Evolutionary conservation across 2,888 invertebrate species (phyloP).

Genomic region (Drosophila subsilvestris): DNA sequence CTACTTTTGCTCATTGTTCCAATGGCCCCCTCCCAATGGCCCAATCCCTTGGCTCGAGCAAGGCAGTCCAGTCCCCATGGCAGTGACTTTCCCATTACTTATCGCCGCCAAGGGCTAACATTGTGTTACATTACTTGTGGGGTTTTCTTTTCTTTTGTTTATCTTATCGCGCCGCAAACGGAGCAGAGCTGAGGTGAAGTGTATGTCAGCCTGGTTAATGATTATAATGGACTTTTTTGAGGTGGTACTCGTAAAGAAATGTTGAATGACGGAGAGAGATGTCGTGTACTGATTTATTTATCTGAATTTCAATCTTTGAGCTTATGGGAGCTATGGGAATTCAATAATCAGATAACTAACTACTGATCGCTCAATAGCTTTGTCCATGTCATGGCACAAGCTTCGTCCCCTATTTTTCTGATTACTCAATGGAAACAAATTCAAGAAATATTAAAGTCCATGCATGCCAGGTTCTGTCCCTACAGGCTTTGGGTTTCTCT

Average conservation of each 20-base stretch:
- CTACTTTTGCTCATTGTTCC: constrained; percentile 20
- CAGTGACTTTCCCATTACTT: constrained; percentile 42
- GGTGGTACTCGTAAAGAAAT: constrained; percentile 20
- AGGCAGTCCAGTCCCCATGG: constrained; percentile 27
- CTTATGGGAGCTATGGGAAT: not conserved
- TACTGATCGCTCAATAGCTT: not conserved
- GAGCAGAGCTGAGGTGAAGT: constrained; percentile 23
- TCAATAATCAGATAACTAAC: not conserved
- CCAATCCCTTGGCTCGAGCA: constrained; percentile 21
- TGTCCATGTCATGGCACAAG: not conserved
- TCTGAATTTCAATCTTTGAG: constrained; percentile 24
- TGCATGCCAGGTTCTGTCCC: too few relatives aligned
- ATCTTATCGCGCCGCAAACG: constrained; percentile 33
- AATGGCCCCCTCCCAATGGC: constrained; percentile 27
- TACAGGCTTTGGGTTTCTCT: too few relatives aligned
- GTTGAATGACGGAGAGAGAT: constrained; percentile 1
- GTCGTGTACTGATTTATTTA: constrained; percentile 21
- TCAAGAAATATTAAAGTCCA: too few relatives aligned
- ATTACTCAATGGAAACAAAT: not conserved
- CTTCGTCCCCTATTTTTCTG: not conserved
- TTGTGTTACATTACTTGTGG: constrained; percentile 17
- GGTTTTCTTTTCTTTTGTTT: constrained; percentile 31
- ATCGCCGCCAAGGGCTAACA: constrained; percentile 17
- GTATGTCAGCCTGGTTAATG: constrained; percentile 30
- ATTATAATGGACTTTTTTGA: constrained; percentile 36